Evolutionary conservation across 2,888 invertebrate genomes (phyloP).

Genomic region (Xestobium rufovillosum): DNA sequence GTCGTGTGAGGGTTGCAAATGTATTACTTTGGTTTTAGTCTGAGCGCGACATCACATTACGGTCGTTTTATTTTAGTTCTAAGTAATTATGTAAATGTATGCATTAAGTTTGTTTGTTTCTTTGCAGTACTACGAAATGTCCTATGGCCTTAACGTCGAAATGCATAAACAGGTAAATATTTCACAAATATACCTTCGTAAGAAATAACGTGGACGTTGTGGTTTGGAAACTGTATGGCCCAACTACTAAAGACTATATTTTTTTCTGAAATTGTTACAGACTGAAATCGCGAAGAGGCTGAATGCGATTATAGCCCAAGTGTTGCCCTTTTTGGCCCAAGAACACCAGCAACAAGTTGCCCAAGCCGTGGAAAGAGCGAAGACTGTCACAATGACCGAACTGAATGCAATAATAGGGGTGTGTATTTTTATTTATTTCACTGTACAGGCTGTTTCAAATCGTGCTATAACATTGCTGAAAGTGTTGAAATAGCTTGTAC

Average conservation of each 20-base stretch:
- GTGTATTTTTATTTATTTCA: too few species aligned
- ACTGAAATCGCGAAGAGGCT: slow-evolving; percentile 93
- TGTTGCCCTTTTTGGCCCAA: slow-evolving; percentile 85
- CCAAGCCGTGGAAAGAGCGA: slow-evolving; percentile 86
- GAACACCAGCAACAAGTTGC: slow-evolving; percentile 91
- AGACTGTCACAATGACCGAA: slow-evolving; percentile 93
- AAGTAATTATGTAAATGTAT: not conserved
- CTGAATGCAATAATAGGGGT: slow-evolving; percentile 91
- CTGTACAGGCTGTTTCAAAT: too few species aligned
- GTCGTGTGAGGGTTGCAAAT: too few species aligned
- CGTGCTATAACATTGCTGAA: slow-evolving; percentile 10
- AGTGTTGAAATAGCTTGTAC: slow-evolving; percentile 10
- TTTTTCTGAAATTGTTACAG: slow-evolving; percentile 49
- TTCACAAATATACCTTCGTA: too few species aligned
- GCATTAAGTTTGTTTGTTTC: slow-evolving; percentile 37
- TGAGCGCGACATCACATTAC: too few species aligned
- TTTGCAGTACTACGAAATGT: slow-evolving; percentile 97
- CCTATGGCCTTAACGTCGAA: slow-evolving; percentile 93
- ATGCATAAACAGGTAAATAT: slow-evolving; percentile 93
- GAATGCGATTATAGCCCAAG: slow-evolving; percentile 88
- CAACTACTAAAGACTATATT: not conserved
- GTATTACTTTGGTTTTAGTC: too few species aligned
- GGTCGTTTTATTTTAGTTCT: not conserved
- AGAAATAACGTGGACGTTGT: not conserved
- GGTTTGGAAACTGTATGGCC: too few species aligned